A percentile compares a stretch with the other conserved stretches of the same genome.
Evolutionary conservation across 2,113 vertebrate genomes (phyloP).

Genomic region (Paramisgurnus dabryanus): DNA sequence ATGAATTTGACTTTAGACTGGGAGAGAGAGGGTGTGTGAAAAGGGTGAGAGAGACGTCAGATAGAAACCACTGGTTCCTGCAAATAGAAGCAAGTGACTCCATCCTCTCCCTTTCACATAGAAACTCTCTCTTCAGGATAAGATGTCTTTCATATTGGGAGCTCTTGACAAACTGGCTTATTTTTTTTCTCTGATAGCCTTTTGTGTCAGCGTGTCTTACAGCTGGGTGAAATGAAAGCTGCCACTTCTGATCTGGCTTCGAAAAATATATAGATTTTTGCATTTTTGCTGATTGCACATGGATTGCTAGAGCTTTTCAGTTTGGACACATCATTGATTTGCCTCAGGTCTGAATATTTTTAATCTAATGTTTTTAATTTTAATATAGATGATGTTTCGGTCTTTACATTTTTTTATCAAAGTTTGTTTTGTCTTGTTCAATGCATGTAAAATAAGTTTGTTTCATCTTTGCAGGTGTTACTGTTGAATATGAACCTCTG

Average conservation of each 20-base stretch:
- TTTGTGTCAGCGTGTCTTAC: slow-evolving; percentile 66
- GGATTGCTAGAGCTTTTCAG: slow-evolving; percentile 34
- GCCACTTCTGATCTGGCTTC: slow-evolving; percentile 29
- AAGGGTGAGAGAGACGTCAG: slow-evolving; percentile 8
- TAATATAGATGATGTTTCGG: neutral
- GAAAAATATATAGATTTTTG: slow-evolving; percentile 1
- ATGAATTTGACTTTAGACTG: slow-evolving; percentile 41
- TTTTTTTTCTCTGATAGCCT: slow-evolving; percentile 66
- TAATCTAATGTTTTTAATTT: neutral
- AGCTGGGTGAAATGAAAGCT: slow-evolving; percentile 66
- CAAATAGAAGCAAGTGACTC: neutral
- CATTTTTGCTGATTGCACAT: slow-evolving; percentile 25
- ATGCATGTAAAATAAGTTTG: too few relatives aligned
- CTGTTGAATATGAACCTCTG: slow-evolving; percentile 42
- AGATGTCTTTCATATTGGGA: slow-evolving; percentile 68
- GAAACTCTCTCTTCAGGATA: slow-evolving; percentile 8
- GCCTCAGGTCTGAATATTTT: slow-evolving; percentile 23
- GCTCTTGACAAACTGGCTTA: slow-evolving; percentile 67
- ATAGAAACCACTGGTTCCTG: slow-evolving; percentile 21
- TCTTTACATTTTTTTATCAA: too few relatives aligned
- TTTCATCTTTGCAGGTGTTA: slow-evolving; percentile 53
- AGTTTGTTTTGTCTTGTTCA: neutral
- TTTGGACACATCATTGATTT: slow-evolving; percentile 33
- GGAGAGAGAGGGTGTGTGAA: slow-evolving; percentile 27
- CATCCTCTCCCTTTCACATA: slow-evolving; percentile 22